A percentile compares a stretch with the other conserved stretches of the same genome.
phyloP scores from a whole-genome alignment of 2,113 vertebrate species.

The Petrocephalus zakoni region DNA sequence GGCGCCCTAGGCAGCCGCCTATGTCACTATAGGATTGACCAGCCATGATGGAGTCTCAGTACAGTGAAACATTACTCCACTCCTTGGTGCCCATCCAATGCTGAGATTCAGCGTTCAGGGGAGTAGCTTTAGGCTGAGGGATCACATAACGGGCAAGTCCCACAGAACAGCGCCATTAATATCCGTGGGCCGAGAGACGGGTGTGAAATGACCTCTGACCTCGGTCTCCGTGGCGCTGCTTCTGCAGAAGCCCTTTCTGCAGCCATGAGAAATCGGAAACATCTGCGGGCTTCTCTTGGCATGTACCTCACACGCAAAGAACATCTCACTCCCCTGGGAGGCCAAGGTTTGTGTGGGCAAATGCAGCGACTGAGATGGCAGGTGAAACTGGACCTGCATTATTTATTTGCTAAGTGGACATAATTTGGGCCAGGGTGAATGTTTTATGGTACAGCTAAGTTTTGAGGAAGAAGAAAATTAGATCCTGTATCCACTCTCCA shows the following conservation, averaged over 20 bases:
- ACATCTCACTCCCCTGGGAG: neutral
- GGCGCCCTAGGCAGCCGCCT: neutral
- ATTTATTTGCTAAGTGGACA: constrained; percentile 1
- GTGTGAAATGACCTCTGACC: neutral
- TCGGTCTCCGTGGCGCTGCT: neutral
- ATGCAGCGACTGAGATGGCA: neutral
- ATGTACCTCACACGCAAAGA: neutral
- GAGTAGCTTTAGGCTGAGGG: neutral
- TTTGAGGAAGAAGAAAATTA: neutral
- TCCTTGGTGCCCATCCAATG: neutral
- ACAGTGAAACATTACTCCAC: neutral
- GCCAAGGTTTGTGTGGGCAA: neutral
- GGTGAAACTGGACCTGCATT: neutral
- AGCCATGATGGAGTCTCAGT: neutral
- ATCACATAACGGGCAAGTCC: neutral
- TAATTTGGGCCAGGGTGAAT: neutral
- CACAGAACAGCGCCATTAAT: neutral
- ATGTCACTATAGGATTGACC: neutral
- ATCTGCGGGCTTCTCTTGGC: neutral
- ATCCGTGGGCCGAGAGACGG: neutral
- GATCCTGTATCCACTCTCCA: neutral
- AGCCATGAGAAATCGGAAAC: neutral
- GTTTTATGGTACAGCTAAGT: too few relatives aligned
- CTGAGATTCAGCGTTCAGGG: neutral
- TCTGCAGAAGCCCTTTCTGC: neutral